Base-by-base conservation (phyloP, 2,888 invertebrate genomes). In the Caenorhabditis sp. region DNA sequence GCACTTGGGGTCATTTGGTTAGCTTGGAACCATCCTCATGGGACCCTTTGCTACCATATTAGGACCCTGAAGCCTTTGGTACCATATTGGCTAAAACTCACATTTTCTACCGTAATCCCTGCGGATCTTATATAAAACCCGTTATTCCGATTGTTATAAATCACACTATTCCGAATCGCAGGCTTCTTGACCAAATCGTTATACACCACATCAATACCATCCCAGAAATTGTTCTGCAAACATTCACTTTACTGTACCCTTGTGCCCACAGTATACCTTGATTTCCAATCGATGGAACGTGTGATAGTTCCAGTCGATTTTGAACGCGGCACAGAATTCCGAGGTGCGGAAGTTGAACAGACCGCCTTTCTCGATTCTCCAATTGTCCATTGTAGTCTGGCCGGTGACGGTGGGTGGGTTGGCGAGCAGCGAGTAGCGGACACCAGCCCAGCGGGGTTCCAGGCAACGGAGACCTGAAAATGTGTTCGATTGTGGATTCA, bases 171-270 rank as follows among this genome's bases (percentile, higher is more conserved):
- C 19, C 87, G 56, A 22, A 92, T 86, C 0, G 92, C 92, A n/a
- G 91, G 92, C 75, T 93, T 93, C 84, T 96, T 96, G 92, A 95
- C 97, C 80, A 98, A 95, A 93, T 99, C 97, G 0, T 97, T 96
- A 93, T 97, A 98, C 81, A 97, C 94, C 51, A 99, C 95, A 38
- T 97, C 97, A 35, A 99, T 94, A 0, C 98, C 99, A 92, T 97
- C 97, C 89, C 96, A 96, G 70, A 96, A 95, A 92, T 97, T 98
- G 91, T 97, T 95, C 0, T 95, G 94, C 22, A 31, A 31, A 31
- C 7, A 6, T 31, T 6, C 7, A 7, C 5, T 6, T 31, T 31
- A 6, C 4, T 31, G 5, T 31, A 31, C 4, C 31, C 7, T 31
- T 31, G 31, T 31, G 4, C 7, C 4, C 4, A 31, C 4, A 31